Percentiles rank a stretch among this genome's conserved stretches.
Conservation (phyloP, 2,797 vertebrate genomes). For the Platalea minor region DNA sequence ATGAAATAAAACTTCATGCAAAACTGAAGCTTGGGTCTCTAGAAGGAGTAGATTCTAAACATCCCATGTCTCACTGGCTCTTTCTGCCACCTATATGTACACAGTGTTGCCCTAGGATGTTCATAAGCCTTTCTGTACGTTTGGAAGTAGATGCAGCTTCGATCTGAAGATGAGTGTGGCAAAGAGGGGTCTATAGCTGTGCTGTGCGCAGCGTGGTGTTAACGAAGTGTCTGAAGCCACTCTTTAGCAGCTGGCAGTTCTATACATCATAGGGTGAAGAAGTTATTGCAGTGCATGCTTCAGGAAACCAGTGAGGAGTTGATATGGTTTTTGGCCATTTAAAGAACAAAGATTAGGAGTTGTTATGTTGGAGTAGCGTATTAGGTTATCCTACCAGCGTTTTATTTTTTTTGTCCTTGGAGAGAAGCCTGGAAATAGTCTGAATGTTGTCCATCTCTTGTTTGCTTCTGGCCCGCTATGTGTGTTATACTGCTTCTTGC, state of each 20-base stretch:
- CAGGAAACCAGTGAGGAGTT: background rate
- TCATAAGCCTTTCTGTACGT: background rate
- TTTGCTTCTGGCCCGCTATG: background rate
- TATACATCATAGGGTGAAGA: background rate
- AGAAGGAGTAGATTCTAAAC: background rate
- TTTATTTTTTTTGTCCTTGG: background rate
- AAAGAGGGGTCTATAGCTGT: background rate
- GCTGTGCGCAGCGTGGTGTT: rapidly evolving
- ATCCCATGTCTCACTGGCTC: background rate
- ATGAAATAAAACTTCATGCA: background rate
- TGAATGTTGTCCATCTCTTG: background rate
- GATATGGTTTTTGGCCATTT: background rate
- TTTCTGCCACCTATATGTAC: background rate
- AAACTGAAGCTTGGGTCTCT: background rate
- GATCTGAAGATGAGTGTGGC: background rate
- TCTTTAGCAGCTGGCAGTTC: background rate
- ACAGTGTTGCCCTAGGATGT: background rate
- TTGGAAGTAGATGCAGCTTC: background rate
- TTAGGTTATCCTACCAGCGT: background rate
- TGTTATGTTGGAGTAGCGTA: background rate
- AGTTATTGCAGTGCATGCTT: background rate
- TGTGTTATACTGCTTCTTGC: background rate
- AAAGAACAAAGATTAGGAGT: background rate
- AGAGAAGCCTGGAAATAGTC: background rate
- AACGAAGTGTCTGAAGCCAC: background rate